A percentile compares a stretch with the other conserved stretches of the same genome.
These are phyloP conservation scores for Bombus sibiricus DNA, from an alignment of 1,140 invertebrate genomes.

Conservation along the genomic window DNA sequence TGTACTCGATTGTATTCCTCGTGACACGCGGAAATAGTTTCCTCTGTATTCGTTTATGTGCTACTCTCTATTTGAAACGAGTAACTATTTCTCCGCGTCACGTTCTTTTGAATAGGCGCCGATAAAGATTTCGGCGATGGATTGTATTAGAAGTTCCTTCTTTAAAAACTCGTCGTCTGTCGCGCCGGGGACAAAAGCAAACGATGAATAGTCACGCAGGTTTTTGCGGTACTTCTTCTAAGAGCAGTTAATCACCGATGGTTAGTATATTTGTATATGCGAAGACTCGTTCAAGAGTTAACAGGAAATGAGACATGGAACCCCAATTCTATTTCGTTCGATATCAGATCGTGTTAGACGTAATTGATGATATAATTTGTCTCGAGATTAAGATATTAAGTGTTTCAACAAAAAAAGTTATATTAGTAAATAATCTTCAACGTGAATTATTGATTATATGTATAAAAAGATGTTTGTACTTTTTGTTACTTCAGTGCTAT, in stretches of 20 bases:
- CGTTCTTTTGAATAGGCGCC: constrained; percentile 10
- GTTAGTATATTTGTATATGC: neutral
- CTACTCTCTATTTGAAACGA: constrained; percentile 16
- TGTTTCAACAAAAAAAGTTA: no score
- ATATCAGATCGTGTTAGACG: no score
- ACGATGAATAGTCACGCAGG: neutral
- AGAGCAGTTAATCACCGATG: constrained; percentile 7
- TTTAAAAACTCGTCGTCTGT: neutral
- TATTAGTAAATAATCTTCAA: no score
- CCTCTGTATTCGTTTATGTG: constrained; percentile 24
- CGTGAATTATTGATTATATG: no score
- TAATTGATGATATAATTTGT: no score
- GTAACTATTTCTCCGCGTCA: constrained; percentile 35
- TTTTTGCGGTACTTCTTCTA: neutral
- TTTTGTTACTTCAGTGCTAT: no score
- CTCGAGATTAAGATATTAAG: no score
- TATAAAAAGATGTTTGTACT: no score
- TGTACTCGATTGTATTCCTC: constrained; percentile 57
- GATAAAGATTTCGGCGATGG: constrained; percentile 2
- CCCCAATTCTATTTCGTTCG: no score
- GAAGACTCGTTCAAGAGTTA: neutral
- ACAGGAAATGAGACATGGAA: neutral
- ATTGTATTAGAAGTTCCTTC: neutral
- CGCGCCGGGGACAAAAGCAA: neutral
- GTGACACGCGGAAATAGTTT: constrained; percentile 60